A percentile compares a stretch with the other conserved stretches of the same genome.
phyloP scores from a whole-genome alignment of 2,888 invertebrate genomes.

The Habrosyne pyritoides region DNA sequence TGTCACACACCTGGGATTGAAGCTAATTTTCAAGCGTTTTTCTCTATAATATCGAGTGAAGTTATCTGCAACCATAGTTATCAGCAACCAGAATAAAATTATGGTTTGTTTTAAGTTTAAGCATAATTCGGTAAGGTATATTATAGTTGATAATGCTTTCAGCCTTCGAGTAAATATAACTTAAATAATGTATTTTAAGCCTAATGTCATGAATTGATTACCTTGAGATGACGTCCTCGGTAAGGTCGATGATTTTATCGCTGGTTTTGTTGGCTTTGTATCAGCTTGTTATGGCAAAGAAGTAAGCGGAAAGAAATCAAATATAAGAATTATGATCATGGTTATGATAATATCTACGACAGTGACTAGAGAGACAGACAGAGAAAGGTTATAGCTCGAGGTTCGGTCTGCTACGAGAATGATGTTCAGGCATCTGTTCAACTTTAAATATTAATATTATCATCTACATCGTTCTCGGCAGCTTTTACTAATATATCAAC shows the following conservation, averaged over 20 bases:
- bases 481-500: constrained; percentile 19
- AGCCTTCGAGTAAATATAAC: background rate
- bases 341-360: constrained; percentile 72
- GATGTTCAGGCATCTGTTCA: constrained; percentile 13
- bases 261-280: constrained; percentile 97
- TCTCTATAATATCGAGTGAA: background rate
- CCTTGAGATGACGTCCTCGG: constrained; percentile 97
- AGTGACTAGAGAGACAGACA: constrained; percentile 47
- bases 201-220: constrained; percentile 70
- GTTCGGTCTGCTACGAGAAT: constrained; percentile 27
- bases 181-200: background rate
- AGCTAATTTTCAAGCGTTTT: constrained; percentile 6
- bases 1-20: background rate
- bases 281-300: constrained; percentile 89
- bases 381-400: constrained; percentile 29
- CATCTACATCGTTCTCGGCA: constrained; percentile 31
- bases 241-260: constrained; percentile 97
- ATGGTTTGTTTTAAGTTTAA: background rate
- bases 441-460: constrained; percentile 8
- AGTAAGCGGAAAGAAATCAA: constrained; percentile 83
- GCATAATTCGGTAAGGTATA: background rate
- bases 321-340: constrained; percentile 76
- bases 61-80: too few relatives aligned
- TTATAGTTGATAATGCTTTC: background rate
- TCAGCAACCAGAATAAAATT: background rate